These are phyloP conservation scores for Hystrix brachyura DNA, from an alignment of 2,113 vertebrate genomes.

Conservation along the genomic window DNA sequence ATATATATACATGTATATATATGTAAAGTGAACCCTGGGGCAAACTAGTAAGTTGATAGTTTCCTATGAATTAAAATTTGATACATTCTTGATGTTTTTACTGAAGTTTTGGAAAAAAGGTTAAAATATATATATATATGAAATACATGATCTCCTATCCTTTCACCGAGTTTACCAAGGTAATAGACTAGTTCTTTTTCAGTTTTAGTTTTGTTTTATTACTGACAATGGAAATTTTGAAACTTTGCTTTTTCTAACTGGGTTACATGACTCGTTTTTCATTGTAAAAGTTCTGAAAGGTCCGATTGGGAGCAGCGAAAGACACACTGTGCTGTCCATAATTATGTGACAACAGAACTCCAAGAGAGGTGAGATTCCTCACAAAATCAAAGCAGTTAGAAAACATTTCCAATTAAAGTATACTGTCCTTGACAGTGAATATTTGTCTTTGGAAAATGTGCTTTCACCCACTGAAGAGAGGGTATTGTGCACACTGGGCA, in stretches of 20 bases:
- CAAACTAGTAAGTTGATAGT: neutral
- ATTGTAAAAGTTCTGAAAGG: constrained; percentile 17
- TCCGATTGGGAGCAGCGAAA: neutral
- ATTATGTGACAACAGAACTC: neutral
- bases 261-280: neutral
- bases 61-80: neutral
- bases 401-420: neutral
- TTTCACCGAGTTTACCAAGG: neutral
- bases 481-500: no score
- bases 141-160: neutral
- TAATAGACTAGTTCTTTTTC: neutral
- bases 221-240: neutral
- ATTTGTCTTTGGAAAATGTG: neutral
- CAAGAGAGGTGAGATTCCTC: neutral
- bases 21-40: neutral
- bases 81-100: neutral
- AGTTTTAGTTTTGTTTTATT: neutral
- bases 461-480: neutral
- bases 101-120: neutral
- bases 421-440: neutral
- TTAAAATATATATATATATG: neutral
- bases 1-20: no score
- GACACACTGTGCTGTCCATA: neutral
- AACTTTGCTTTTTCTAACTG: constrained; percentile 50
- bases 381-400: neutral